A percentile compares a stretch with the other conserved stretches of the same genome.
Evolutionary conservation across 2,113 vertebrate species (phyloP).

Genomic region (Platichthys flesus): DNA sequence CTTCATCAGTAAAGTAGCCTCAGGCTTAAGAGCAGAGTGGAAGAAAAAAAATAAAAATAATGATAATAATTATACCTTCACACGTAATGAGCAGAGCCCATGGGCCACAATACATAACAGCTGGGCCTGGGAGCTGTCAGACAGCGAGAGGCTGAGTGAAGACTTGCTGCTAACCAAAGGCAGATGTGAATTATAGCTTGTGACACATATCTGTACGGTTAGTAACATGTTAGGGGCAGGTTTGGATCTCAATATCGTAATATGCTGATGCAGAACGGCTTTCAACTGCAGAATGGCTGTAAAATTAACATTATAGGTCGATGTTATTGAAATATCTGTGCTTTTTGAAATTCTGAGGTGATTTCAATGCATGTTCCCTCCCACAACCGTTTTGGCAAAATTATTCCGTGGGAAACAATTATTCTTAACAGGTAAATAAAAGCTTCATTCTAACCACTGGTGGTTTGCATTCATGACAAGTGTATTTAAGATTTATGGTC

Average conservation of each 20-base stretch:
- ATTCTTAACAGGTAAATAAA: slow-evolving; percentile 31
- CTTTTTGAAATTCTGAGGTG: background rate
- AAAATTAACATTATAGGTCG: background rate
- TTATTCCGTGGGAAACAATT: background rate
- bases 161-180: slow-evolving; percentile 64
- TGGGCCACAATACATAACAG: slow-evolving; percentile 68
- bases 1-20: slow-evolving; percentile 62
- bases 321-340: background rate
- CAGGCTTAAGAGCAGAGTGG: slow-evolving; percentile 41
- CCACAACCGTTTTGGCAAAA: background rate
- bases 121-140: slow-evolving; percentile 75
- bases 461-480: slow-evolving; percentile 8
- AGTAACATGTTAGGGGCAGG: slow-evolving; percentile 36
- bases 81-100: slow-evolving; percentile 72
- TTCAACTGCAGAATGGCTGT: slow-evolving; percentile 24
- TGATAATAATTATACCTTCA: slow-evolving; percentile 80
- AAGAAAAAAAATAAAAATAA: slow-evolving; percentile 62
- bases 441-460: background rate
- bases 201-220: slow-evolving; percentile 70
- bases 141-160: slow-evolving; percentile 55
- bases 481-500: slow-evolving; percentile 8
- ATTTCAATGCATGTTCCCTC: background rate
- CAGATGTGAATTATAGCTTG: slow-evolving; percentile 73
- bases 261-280: slow-evolving; percentile 17
- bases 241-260: slow-evolving; percentile 37